Evolutionary conservation across 2,797 vertebrate species (phyloP), one percentile per base, ranked within the genome.

Genomic region (Alfaro cultratus): DNA sequence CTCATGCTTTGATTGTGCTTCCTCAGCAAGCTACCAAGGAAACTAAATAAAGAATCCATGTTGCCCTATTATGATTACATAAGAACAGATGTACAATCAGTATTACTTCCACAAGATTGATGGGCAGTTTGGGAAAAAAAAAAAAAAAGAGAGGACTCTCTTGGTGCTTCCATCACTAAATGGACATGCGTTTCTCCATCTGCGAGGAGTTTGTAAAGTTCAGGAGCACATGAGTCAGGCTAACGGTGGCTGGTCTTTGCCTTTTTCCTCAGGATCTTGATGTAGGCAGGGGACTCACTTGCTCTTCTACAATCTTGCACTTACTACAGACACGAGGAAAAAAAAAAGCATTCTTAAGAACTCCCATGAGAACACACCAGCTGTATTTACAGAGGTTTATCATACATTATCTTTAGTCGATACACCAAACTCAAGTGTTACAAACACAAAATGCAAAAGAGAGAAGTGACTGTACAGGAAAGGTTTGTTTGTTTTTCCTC

Each of bases 141-240:
- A n/a, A 57, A 29, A 8, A 3, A 8, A 18, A 62, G 13, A 81
- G 80, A 82, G 82, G 85, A 90, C 80, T 76, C 21, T 80, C 46
- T 76, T 47, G 31, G 82, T 57, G 78, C 90, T 93, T 93, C 85
- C 83, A 79, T 75, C 86, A 88, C 67, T 74, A 79, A 76, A 85
- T 74, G 78, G 91, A 79, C 93, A 92, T 95, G 49, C 2, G 92
- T 91, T 88, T 87, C 83, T 73, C 92, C 93, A 92, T 94, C 92
- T 36, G 6, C 93, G 93, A 49, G 80, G 80, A 53, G 82, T 88
- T 82, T 90, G 87, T 85, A 77, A 82, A 71, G 83, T 82, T 74
- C 51, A 76, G 71, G 68, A 39, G 68, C 36, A 76, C 74, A 81
- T 5, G 55, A 81, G 83, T 76, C 12, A 45, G 84, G 89, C 71